Base-by-base conservation (phyloP, 2,113 vertebrate species). In the Apeltes quadracus region DNA sequence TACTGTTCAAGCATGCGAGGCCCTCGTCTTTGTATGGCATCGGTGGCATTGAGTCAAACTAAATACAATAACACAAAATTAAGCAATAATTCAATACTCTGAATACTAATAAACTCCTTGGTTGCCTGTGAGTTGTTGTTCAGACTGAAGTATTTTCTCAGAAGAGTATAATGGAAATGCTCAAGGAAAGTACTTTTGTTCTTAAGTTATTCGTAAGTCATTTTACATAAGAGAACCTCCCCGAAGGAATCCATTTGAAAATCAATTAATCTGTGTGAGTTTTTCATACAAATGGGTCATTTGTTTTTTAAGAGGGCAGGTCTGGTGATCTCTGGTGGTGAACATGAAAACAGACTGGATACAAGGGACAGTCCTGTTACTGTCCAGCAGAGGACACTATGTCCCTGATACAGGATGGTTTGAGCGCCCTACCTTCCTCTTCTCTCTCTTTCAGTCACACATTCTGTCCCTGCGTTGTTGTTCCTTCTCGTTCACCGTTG, bases 311-410 rank as follows among this genome's bases (percentile, higher is more conserved):
- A 22, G 18, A 7, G 27, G 15, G 53, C 4, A 69, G 32, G 38
- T 88, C 20, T 76, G 69, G 83, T 74, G 72, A 27, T 44, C 82
- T 32, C 76, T 66, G 41, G 84, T 75, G 87, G 80, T 50, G 7
- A 34, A 51, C 25, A 55, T n/a, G 1, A 22, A 20, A 51, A 50
- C 22, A 56, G 0, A 2, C 16, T 3, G 0, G 0, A 13, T n/a
- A n/a, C 3, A 3, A 3, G 32, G 7, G 14, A 1, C 61, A 53
- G 8, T 39, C 2, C 22, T 27, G 1, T n/a, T 4, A 13, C 0
- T 54, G 39, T 66, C 84, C 90, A 91, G 64, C 75, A 92, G 90
- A 67, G 84, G 84, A 27, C 89, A 82, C 84, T 78, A 82, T 34
- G 23, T 4, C 5, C 38, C 72, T 61, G 67, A 67, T 16, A 46